Percentiles rank a stretch among this genome's conserved stretches.
Evolutionary conservation across 2,797 vertebrate genomes (phyloP).

Genomic region (Bucorvus abyssinicus): DNA sequence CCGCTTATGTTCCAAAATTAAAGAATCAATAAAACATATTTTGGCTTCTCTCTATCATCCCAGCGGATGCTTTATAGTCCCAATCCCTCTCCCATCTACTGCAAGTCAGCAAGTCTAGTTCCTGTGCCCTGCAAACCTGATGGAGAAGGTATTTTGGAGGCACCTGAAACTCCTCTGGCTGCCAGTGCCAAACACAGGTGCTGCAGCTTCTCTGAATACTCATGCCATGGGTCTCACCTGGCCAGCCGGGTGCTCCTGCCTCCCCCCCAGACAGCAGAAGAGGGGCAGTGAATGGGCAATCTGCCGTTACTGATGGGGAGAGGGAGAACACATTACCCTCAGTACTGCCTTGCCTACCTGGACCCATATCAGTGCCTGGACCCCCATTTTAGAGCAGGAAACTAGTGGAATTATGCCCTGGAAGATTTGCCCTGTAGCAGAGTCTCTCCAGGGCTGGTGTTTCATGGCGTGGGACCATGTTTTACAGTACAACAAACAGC

Average conservation of each 20-base stretch:
- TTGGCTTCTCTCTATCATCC: neutral
- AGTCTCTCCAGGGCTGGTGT: neutral
- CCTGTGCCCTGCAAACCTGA: neutral
- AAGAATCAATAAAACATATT: neutral
- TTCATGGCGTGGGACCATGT: neutral
- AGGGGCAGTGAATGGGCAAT: rapidly evolving
- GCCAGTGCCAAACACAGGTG: neutral
- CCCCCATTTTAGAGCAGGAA: neutral
- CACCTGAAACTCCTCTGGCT: rapidly evolving
- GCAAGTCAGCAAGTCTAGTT: neutral
- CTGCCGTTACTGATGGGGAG: neutral
- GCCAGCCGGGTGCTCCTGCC: neutral
- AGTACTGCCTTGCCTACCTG: neutral
- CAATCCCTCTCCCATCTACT: neutral
- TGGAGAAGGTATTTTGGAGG: neutral
- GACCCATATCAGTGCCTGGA: neutral
- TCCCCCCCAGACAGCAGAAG: neutral
- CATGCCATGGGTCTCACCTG: neutral
- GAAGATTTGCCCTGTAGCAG: neutral
- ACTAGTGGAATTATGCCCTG: neutral
- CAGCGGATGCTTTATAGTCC: neutral
- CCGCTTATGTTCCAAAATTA: neutral
- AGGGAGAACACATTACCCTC: neutral
- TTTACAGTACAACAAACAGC: neutral
- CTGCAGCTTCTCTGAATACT: neutral